Conservation (phyloP, 2,888 invertebrate genomes). For the Eupithecia vulgata region DNA sequence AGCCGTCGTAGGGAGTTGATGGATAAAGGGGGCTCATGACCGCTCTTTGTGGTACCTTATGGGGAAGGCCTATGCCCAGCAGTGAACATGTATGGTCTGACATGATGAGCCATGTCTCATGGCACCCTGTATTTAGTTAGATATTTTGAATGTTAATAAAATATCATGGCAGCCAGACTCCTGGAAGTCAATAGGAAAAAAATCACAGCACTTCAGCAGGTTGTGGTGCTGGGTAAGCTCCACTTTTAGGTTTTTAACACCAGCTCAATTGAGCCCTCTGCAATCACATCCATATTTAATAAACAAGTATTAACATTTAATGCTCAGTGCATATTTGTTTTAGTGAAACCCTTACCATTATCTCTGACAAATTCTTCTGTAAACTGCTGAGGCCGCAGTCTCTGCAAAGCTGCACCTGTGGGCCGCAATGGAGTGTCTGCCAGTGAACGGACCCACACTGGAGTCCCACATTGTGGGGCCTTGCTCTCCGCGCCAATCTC, state of each 20-base stretch:
- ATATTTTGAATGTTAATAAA: too few relatives aligned
- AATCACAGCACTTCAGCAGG: not conserved
- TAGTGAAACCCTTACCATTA: slow-evolving; percentile 58
- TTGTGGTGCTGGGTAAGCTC: not conserved
- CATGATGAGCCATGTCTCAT: too few relatives aligned
- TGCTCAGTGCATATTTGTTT: not conserved
- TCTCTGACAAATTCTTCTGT: slow-evolving; percentile 78
- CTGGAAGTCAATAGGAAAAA: not conserved
- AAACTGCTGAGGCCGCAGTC: slow-evolving; percentile 70
- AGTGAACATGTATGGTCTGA: too few relatives aligned
- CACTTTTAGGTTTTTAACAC: too few relatives aligned
- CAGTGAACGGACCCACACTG: slow-evolving; percentile 76
- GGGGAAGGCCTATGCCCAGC: too few relatives aligned
- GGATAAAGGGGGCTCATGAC: too few relatives aligned
- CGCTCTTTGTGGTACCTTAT: too few relatives aligned
- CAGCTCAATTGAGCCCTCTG: not conserved
- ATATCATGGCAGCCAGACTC: not conserved
- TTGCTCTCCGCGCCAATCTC: slow-evolving; percentile 76
- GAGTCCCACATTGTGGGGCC: slow-evolving; percentile 75
- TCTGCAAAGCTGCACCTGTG: slow-evolving; percentile 62
- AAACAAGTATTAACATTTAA: not conserved
- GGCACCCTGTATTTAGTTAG: too few relatives aligned
- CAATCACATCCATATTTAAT: not conserved
- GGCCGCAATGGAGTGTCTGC: slow-evolving; percentile 70
- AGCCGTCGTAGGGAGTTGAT: too few relatives aligned